Base-by-base conservation (phyloP, 2,888 invertebrate genomes). In the Hirudinaria manillensis region DNA sequence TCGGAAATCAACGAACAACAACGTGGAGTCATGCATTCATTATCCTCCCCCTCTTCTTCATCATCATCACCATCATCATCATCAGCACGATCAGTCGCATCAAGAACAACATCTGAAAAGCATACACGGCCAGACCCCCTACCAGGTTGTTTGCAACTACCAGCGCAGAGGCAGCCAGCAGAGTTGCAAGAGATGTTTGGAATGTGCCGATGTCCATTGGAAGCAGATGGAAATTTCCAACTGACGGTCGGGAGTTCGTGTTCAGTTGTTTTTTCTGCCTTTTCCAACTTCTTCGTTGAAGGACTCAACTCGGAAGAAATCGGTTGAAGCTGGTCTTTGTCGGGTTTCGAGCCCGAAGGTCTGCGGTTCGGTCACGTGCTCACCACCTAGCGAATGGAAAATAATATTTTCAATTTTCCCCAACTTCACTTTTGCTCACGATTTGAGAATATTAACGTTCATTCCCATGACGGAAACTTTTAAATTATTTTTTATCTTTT, bases 31-130 rank as follows among this genome's bases (percentile, higher is more conserved):
- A 32, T 29, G 29, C 27, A 34, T 34, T 13, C 68, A 68, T 68
- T 34, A n/a, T 34, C 32, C n/a, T 16, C 68, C 16, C 34, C 36
- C 2, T 32, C 36, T 34, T 10, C 68, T 1, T 10, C 32, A 68
- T 34, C 68, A 36, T 68, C 36, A 68, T 32, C 68, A 68, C 6
- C 68, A 36, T 16, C 32, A 68, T 32, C 67, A 24, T 34, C 27
- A 65, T 65, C 66, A 65, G 66, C 66, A 65, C 19, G 16, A 65
- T 24, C 36, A 68, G n/a, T 68, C 16, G 10, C 68, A 68, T 16
- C 68, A 29, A 4, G n/a, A 36, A 34, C 68, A 68, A 34, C 68
- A 68, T 1, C 36, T 29, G 19, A 36, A 68, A 32, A n/a, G 32
- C 29, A 32, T n/a, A 24, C 67, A 67, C 10, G 32, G 24, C 34